Conservation (phyloP, 2,113 vertebrate genomes). For the Amazona guildingii region DNA sequence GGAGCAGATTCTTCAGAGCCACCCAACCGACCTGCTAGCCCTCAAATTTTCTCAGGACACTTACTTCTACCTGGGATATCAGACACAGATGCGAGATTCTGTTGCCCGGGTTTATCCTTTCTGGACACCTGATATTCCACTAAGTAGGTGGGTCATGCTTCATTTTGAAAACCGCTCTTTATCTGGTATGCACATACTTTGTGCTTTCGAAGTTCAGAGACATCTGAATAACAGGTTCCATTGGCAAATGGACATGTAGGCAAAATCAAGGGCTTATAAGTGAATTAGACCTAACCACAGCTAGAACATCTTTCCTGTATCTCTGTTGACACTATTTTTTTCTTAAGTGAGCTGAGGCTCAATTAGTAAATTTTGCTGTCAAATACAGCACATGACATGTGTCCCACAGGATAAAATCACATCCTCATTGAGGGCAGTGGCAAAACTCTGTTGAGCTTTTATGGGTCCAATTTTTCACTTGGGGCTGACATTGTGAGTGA, state of each 20-base stretch:
- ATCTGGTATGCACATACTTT: accelerated
- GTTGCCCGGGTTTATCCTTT: slow-evolving; percentile 85
- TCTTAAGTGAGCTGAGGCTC: not conserved
- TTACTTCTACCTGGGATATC: slow-evolving; percentile 88
- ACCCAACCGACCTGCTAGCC: slow-evolving; percentile 92
- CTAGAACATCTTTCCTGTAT: not conserved
- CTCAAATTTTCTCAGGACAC: slow-evolving; percentile 88
- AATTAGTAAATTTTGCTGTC: not conserved
- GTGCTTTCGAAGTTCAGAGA: not conserved
- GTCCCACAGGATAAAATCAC: not conserved
- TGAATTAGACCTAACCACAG: not conserved
- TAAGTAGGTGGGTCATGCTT: slow-evolving; percentile 79
- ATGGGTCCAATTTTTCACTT: not conserved
- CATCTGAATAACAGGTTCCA: not conserved
- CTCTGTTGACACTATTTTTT: not conserved
- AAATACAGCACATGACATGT: not conserved
- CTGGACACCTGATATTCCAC: slow-evolving; percentile 85
- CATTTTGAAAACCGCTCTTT: not conserved
- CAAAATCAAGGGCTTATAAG: not conserved
- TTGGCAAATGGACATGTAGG: not conserved
- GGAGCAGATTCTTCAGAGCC: slow-evolving; percentile 87
- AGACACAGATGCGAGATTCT: slow-evolving; percentile 86
- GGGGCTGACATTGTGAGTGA: not conserved
- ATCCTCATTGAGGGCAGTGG: not conserved
- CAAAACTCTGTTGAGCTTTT: not conserved